Base-by-base conservation (phyloP, 2,113 vertebrate genomes). In the Thalassoma bifasciatum region DNA sequence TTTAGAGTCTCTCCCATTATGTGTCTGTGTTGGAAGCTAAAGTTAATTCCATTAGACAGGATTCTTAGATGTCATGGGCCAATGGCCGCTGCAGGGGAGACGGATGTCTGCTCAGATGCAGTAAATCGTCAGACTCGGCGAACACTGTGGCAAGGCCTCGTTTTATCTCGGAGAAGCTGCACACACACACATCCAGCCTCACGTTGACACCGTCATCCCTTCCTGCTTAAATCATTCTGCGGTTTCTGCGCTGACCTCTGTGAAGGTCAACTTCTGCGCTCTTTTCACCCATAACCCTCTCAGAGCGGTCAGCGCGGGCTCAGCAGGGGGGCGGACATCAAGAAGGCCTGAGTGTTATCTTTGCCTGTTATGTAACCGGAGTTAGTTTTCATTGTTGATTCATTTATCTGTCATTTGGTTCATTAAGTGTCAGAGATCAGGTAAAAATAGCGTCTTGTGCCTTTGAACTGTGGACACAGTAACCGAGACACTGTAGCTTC, bases 1-100 rank as follows among this genome's bases (percentile, higher is more conserved):
- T 89, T 77, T 76, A 88, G 14, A 88, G 75, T 67, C 66, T 82
- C 65, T 59, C 66, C 88, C 62, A 66, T 90, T 90, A 84, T 81
- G 72, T 81, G 75, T 80, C 65, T 75, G 59, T 50, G 75, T 86
- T 81, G 70, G 83, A 87, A 77, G 82, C 70, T 63, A 75, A 74
- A 72, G 72, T 80, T 83, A 75, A 87, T 86, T 89, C 88, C 75
- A 82, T 85, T 71, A 79, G 69, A 81, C 74, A 52, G 75, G 70
- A 86, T 85, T 69, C 59, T 76, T 67, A 56, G 73, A 88, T 80
- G 83, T 79, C 79, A 77, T 2, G 83, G 74, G 60, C 82, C 83
- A 66, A 26, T 44, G 83, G 82, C 74, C 74, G 10, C 85, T 77
- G 79, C 81, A 78, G 85, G 85, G 83, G 77, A 81, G 86, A 86